A percentile compares a stretch with the other conserved stretches of the same genome.
These are phyloP conservation scores for Trypoxylus dichotomus DNA, from an alignment of 1,140 invertebrate species.

Conservation along the genomic window DNA sequence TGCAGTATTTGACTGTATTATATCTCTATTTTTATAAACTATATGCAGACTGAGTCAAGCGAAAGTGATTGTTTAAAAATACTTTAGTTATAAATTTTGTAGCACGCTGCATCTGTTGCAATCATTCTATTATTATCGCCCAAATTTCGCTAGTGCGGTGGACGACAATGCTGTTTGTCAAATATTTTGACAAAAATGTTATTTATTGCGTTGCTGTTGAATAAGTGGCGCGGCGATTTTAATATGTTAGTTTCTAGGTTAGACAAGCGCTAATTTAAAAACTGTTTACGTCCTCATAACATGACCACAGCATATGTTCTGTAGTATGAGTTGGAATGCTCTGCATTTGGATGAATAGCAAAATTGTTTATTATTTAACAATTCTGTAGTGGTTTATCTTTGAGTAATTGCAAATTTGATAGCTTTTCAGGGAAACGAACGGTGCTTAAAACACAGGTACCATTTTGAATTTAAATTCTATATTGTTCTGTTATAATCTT, in stretches of 20 bases:
- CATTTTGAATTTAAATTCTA: too few species aligned
- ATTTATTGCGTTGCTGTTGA: neutral
- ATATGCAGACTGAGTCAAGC: neutral
- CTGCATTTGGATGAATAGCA: too few species aligned
- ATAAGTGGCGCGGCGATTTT: neutral
- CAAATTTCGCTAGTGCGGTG: neutral
- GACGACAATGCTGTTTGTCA: neutral
- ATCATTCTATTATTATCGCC: neutral
- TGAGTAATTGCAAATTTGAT: too few species aligned
- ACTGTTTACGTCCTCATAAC: neutral
- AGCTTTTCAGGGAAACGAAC: too few species aligned
- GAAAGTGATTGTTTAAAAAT: neutral
- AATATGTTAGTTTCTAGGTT: neutral
- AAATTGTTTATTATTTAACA: too few species aligned
- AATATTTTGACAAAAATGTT: neutral
- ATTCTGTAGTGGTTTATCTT: too few species aligned
- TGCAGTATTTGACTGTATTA: neutral
- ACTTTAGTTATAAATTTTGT: neutral
- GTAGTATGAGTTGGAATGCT: neutral
- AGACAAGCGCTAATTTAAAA: neutral
- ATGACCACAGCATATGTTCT: neutral
- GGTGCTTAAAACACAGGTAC: too few species aligned
- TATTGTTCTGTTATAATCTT: too few species aligned
- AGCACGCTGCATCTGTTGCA: neutral
- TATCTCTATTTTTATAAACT: neutral